Percentiles rank a stretch among this genome's conserved stretches.
Evolutionary conservation across 1,140 invertebrate genomes (phyloP).

Genomic region (Meteorus sp.): DNA sequence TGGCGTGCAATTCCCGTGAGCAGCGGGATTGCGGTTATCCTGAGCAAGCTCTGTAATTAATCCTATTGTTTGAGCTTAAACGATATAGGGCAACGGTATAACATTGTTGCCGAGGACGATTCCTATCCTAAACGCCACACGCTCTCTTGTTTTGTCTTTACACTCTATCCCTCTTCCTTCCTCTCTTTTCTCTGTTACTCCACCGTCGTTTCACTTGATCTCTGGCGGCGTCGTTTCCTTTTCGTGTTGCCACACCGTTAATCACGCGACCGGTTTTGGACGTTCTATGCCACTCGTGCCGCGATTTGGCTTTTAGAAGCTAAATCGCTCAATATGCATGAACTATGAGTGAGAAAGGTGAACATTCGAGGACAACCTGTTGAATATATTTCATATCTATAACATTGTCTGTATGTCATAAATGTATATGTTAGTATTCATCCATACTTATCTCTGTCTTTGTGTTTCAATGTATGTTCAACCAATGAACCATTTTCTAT

Average conservation of each 20-base stretch:
- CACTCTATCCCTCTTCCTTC: no score
- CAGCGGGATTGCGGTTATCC: conserved; percentile 45
- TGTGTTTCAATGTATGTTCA: no score
- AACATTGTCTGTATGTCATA: no score
- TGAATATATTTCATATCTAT: conserved; percentile 6
- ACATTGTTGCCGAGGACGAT: conserved; percentile 37
- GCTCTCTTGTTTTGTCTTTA: no score
- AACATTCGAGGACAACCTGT: conserved; percentile 12
- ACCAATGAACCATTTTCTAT: no score
- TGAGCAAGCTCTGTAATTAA: conserved; percentile 53
- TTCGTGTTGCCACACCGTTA: conserved; percentile 35
- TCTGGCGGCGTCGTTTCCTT: no score
- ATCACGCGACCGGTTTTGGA: conserved; percentile 26
- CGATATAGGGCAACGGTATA: conserved; percentile 37
- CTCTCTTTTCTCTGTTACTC: neutral
- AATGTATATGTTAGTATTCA: no score
- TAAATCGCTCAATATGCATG: conserved; percentile 23
- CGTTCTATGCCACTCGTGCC: conserved; percentile 2
- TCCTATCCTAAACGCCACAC: conserved; percentile 21
- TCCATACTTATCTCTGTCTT: no score
- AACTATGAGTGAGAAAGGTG: conserved; percentile 9
- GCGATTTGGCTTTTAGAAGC: neutral
- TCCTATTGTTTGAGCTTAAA: conserved; percentile 45
- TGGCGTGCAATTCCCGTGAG: conserved; percentile 37
- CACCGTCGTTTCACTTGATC: conserved; percentile 4